Evolutionary conservation across 2,888 invertebrate species (phyloP).

Genomic region (Scaptomyza caliginosa): DNA sequence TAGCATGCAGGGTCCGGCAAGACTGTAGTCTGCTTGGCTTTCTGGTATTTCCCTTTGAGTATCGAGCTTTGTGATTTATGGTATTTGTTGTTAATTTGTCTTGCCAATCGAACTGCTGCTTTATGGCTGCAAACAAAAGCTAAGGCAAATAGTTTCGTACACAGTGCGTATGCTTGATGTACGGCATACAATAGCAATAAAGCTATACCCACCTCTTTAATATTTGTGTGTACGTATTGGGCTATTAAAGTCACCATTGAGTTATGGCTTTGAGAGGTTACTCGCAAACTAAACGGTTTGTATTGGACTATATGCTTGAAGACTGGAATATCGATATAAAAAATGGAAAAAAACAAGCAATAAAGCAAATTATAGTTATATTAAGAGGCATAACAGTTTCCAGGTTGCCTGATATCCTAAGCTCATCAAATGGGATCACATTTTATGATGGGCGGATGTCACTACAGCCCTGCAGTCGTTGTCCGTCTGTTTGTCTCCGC

Average conservation of each 20-base stretch:
- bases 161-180: slow-evolving; percentile 71
- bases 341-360: too few relatives aligned
- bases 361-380: too few relatives aligned
- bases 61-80: slow-evolving; percentile 67
- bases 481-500: too few relatives aligned
- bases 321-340: not conserved
- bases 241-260: slow-evolving; percentile 59
- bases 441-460: too few relatives aligned
- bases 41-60: slow-evolving; percentile 3
- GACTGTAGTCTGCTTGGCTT: not conserved
- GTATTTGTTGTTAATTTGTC: slow-evolving; percentile 76
- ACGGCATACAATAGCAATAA: slow-evolving; percentile 52
- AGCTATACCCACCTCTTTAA: slow-evolving; percentile 25
- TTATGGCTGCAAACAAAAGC: slow-evolving; percentile 39
- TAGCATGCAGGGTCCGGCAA: slow-evolving; percentile 29
- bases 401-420: too few relatives aligned
- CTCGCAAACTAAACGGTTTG: slow-evolving; percentile 57
- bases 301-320: slow-evolving; percentile 5
- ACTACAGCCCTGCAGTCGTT: too few relatives aligned
- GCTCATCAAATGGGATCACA: too few relatives aligned
- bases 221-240: slow-evolving; percentile 18
- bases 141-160: slow-evolving; percentile 45
- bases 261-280: slow-evolving; percentile 50
- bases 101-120: slow-evolving; percentile 40
- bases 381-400: too few relatives aligned